A percentile compares a stretch with the other conserved stretches of the same genome.
phyloP scores from a whole-genome alignment of 2,797 vertebrate genomes.

The Lagothrix lagotricha region DNA sequence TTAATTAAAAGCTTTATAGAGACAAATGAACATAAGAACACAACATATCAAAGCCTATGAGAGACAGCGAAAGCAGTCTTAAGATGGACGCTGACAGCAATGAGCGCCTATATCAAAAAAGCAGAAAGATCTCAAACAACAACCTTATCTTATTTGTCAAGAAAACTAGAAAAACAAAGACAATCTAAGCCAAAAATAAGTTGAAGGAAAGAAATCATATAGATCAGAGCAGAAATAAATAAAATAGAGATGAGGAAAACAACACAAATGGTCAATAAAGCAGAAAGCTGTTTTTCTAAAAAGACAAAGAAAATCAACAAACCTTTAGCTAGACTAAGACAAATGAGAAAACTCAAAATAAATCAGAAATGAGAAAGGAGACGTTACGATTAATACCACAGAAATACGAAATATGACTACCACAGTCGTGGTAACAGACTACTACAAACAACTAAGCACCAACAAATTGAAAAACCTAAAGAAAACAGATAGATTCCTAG shows the following conservation, averaged over 20 bases:
- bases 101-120: background rate
- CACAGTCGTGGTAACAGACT: background rate
- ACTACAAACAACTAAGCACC: background rate
- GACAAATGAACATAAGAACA: background rate
- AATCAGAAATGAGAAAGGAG: background rate
- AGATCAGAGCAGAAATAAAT: background rate
- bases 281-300: background rate
- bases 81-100: background rate
- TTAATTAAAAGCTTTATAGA: background rate
- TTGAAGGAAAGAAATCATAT: background rate
- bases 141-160: background rate
- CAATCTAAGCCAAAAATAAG: background rate
- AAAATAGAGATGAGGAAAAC: background rate
- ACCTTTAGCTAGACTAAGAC: background rate
- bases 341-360: background rate
- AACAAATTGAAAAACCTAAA: background rate
- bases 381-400: background rate
- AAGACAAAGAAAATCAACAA: background rate
- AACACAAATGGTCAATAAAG: background rate
- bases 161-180: background rate
- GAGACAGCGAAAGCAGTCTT: background rate
- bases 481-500: background rate
- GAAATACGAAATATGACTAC: background rate
- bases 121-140: background rate
- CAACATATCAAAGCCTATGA: background rate